Evolutionary conservation across 2,113 vertebrate species (phyloP).

Genomic region (Clarias gariepinus): DNA sequence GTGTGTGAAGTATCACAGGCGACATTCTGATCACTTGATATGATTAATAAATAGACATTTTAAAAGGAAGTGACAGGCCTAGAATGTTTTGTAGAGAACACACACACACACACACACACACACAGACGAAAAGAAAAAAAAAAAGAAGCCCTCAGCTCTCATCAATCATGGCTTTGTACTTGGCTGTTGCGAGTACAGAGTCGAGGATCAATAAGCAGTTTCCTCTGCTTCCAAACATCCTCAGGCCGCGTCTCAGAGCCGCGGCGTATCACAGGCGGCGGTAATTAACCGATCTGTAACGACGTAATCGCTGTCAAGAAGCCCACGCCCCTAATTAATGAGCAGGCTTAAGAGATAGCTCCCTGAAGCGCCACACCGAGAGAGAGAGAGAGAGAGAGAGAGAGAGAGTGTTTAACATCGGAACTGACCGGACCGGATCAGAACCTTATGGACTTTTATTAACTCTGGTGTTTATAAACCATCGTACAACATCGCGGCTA

Average conservation of each 20-base stretch:
- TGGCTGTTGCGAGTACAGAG: slow-evolving; percentile 60
- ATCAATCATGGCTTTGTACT: slow-evolving; percentile 72
- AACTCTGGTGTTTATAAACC: too few species aligned
- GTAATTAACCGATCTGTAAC: slow-evolving; percentile 80
- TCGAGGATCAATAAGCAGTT: slow-evolving; percentile 74
- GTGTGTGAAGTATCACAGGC: too few species aligned
- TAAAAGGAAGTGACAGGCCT: too few species aligned
- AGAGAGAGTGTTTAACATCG: not conserved
- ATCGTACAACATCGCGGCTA: too few species aligned
- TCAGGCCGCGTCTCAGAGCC: slow-evolving; percentile 59
- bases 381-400: slow-evolving; percentile 15
- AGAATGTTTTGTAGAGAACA: not conserved
- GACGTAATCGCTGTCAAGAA: slow-evolving; percentile 72
- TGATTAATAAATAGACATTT: too few species aligned
- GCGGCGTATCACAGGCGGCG: slow-evolving; percentile 49
- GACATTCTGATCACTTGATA: too few species aligned
- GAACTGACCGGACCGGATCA: too few species aligned
- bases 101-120: slow-evolving; percentile 36
- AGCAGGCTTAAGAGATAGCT: slow-evolving; percentile 66
- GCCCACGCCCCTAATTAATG: slow-evolving; percentile 72
- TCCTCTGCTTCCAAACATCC: slow-evolving; percentile 67
- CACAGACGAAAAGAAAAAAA: slow-evolving; percentile 50
- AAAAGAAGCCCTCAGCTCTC: slow-evolving; percentile 32
- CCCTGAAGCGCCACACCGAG: slow-evolving; percentile 53
- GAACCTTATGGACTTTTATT: too few species aligned